These are phyloP conservation scores for Heliconius hewitsoni DNA, from an alignment of 1,140 invertebrate genomes.

Conservation along the genomic window DNA sequence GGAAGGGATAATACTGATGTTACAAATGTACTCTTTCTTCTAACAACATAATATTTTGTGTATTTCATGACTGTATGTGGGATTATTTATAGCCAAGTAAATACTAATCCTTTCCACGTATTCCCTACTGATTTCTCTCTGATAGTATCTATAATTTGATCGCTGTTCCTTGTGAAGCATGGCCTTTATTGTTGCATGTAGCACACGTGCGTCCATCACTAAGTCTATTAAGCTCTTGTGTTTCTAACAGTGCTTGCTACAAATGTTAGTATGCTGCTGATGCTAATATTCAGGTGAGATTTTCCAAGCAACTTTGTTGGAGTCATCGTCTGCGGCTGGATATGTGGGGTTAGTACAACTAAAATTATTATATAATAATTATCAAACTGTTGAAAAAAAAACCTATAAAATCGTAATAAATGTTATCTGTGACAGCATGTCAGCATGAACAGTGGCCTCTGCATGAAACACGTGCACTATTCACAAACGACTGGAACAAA, in stretches of 20 bases:
- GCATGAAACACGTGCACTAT: constrained; percentile 75
- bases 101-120: constrained; percentile 62
- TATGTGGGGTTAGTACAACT: constrained; percentile 46
- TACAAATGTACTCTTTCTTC: constrained; percentile 81
- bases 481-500: constrained; percentile 53
- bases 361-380: not conserved
- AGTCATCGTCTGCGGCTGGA: constrained; percentile 8
- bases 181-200: constrained; percentile 66
- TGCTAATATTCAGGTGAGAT: constrained; percentile 27
- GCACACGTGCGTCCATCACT: constrained; percentile 50
- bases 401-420: constrained; percentile 19
- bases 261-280: constrained; percentile 21
- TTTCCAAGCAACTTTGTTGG: constrained; percentile 17
- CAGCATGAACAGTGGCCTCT: constrained; percentile 59
- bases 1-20: constrained; percentile 40
- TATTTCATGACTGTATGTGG: constrained; percentile 73
- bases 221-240: constrained; percentile 15
- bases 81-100: constrained; percentile 67
- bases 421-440: constrained; percentile 34
- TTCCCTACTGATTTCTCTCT: constrained; percentile 71
- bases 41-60: constrained; percentile 67
- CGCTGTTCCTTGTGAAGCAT: constrained; percentile 66
- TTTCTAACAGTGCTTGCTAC: constrained; percentile 39
- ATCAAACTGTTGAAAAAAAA: not conserved
- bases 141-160: constrained; percentile 55